Conservation (phyloP, 2,113 vertebrate species). For the Tetraodon nigroviridis region DNA sequence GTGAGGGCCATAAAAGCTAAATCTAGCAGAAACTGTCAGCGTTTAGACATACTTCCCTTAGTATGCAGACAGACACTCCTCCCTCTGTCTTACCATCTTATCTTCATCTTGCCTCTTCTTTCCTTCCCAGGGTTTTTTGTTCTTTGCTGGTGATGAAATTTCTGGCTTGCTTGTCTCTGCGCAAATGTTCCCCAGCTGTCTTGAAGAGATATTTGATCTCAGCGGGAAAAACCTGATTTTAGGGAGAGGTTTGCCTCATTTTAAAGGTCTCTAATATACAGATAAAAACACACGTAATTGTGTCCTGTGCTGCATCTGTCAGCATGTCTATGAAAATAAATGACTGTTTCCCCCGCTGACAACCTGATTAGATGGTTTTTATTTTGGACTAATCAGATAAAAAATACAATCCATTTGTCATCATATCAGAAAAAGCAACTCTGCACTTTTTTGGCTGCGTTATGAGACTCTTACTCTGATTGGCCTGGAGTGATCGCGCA, state of each 20-base stretch:
- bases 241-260: not conserved
- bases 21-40: constrained; percentile 31
- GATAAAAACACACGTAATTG: not conserved
- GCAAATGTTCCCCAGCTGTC: constrained; percentile 19
- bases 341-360: not conserved
- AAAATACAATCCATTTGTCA: constrained; percentile 13
- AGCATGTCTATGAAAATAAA: not conserved
- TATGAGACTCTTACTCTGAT: constrained; percentile 5
- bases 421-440: not conserved
- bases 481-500: constrained; percentile 23
- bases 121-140: constrained; percentile 21
- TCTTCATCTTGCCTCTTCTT: constrained; percentile 10
- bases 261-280: not conserved
- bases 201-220: constrained; percentile 34
- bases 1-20: constrained; percentile 27
- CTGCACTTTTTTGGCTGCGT: constrained; percentile 6
- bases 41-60: constrained; percentile 15
- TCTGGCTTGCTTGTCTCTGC: constrained; percentile 23
- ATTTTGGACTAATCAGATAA: constrained; percentile 17
- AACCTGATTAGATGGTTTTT: constrained; percentile 23
- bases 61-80: constrained; percentile 16
- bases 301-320: no score
- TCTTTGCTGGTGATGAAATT: constrained; percentile 17
- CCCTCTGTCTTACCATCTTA: not conserved
- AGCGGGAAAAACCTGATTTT: constrained; percentile 39